phyloP scores from a whole-genome alignment of 2,113 vertebrate genomes.

The Tympanuchus pallidicinctus region DNA sequence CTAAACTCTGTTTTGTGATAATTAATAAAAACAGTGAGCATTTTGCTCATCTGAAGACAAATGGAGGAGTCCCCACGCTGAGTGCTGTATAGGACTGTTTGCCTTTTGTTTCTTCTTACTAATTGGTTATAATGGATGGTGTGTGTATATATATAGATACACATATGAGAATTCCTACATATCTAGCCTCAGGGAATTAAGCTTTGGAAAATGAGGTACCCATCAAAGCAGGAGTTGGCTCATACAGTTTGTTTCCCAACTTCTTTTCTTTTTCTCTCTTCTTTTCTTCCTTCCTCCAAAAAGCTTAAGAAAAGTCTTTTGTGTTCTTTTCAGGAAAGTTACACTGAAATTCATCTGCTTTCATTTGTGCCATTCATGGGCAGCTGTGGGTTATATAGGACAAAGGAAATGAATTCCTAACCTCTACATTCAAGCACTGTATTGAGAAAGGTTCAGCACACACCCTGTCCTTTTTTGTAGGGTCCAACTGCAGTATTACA shows the following conservation, averaged over 20 bases:
- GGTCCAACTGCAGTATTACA: neutral
- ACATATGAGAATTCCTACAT: constrained; percentile 46
- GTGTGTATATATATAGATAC: neutral
- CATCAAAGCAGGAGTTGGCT: constrained; percentile 62
- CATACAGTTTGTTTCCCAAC: constrained; percentile 34
- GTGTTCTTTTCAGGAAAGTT: constrained; percentile 64
- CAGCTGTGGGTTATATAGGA: constrained; percentile 16
- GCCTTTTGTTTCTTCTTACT: constrained; percentile 40
- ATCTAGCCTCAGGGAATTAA: constrained; percentile 33
- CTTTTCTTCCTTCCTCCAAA: neutral
- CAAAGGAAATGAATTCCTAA: constrained; percentile 33
- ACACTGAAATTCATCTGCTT: constrained; percentile 58
- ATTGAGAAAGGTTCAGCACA: constrained; percentile 4
- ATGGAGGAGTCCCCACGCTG: neutral
- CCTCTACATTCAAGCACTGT: neutral
- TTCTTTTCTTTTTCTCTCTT: neutral
- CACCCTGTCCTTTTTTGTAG: neutral
- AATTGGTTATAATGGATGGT: constrained; percentile 42
- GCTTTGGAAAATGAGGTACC: constrained; percentile 64
- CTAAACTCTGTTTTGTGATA: neutral
- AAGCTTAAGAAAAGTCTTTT: constrained; percentile 65
- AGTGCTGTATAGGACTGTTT: neutral
- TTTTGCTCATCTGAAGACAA: constrained; percentile 29
- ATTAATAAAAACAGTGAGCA: neutral
- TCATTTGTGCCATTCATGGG: constrained; percentile 35